Conservation (phyloP, 2,797 vertebrate genomes). For the Helicolenus hilgendorfi region DNA sequence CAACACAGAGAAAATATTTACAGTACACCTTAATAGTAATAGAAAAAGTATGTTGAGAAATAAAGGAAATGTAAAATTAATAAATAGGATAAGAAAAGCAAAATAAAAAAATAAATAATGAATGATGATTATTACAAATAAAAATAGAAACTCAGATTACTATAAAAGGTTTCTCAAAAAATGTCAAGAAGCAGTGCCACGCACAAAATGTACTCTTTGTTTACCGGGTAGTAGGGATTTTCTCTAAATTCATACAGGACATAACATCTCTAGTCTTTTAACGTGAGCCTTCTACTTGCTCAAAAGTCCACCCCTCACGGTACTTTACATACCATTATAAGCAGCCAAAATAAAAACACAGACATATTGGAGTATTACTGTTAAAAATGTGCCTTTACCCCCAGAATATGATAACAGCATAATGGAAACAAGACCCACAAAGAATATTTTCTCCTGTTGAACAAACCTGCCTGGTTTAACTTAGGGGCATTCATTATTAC, state of each 20-base stretch:
- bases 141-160: too few species aligned
- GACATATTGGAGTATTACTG: neutral
- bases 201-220: neutral
- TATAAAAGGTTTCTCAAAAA: too few species aligned
- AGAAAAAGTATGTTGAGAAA: neutral
- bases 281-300: neutral
- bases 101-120: neutral
- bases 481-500: conserved; percentile 11
- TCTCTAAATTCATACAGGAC: too few species aligned
- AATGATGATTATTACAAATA: neutral
- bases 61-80: neutral
- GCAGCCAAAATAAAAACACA: neutral
- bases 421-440: neutral
- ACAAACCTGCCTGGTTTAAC: neutral
- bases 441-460: neutral
- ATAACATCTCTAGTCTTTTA: neutral
- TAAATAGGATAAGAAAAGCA: neutral
- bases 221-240: neutral
- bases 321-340: neutral
- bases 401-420: neutral
- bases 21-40: too few species aligned
- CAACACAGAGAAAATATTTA: too few species aligned
- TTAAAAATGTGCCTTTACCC: neutral
- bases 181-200: too few species aligned
- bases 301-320: neutral